Evolutionary conservation across 2,113 vertebrate genomes (phyloP).

Genomic region (Mixornis gularis): DNA sequence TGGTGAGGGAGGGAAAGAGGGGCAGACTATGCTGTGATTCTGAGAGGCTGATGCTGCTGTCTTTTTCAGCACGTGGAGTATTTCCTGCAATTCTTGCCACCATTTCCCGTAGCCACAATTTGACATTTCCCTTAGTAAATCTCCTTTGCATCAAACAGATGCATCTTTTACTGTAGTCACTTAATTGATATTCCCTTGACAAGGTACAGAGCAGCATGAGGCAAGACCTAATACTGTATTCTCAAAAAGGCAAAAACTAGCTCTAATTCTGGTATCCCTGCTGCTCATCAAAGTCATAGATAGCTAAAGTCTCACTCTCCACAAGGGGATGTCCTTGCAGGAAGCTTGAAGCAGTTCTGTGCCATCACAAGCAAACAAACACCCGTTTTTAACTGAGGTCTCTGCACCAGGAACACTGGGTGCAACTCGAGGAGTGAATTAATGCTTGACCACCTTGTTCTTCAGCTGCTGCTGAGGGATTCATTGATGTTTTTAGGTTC

Average conservation of each 20-base stretch:
- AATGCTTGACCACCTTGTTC: neutral
- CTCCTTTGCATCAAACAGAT: neutral
- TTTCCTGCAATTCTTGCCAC: neutral
- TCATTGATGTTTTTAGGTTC: neutral
- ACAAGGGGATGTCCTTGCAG: neutral
- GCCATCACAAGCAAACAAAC: accelerated
- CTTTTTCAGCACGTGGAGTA: neutral
- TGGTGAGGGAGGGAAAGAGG: neutral
- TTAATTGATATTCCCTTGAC: neutral
- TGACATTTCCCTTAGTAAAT: neutral
- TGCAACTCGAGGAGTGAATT: neutral
- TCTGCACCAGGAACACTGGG: neutral
- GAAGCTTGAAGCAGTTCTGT: neutral
- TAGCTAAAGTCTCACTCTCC: neutral
- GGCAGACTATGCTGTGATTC: neutral
- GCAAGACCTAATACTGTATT: neutral
- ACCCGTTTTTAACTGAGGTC: neutral
- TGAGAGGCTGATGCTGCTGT: neutral
- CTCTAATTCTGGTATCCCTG: neutral
- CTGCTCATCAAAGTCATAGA: neutral
- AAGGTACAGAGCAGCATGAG: neutral
- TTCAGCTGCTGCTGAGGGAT: neutral
- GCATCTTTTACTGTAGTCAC: neutral
- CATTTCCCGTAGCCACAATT: neutral
- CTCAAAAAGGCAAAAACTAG: neutral